Base-by-base conservation (phyloP, 2,113 vertebrate genomes). In the Barnardius zonarius region DNA sequence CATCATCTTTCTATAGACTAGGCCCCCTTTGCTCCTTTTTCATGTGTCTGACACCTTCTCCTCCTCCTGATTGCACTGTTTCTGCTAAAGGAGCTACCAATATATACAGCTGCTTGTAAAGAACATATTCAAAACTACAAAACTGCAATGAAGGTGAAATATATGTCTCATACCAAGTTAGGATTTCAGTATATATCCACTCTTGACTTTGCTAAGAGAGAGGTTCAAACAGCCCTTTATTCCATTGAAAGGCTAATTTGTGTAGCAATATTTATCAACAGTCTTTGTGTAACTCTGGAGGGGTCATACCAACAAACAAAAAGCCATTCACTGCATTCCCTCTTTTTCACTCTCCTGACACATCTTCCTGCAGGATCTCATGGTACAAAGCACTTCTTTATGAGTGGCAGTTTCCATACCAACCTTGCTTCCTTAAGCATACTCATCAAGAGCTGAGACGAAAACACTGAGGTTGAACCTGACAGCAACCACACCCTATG, bases 321-420 rank as follows among this genome's bases (percentile, higher is more conserved):
- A 63, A 37, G 11, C 39, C 17, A 16, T 67, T 62, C 78, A 80
- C 30, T 44, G 8, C 1, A 0, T 67, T 64, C 17, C 41, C 9
- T 39, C 70, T 75, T 61, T 80, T 87, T 55, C 28, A 49, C 23
- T 66, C 23, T 91, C 61, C 49, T 73, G 48, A n/a, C 35, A 20
- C 33, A 23, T 41, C 7, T 90, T 88, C 51, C 35, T 68, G 23
- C 55, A 55, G 28, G 24, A 75, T 86, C 69, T 86, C 68, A 62
- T 0, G 0, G 8, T n/a, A 68, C 22, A 30, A 87, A 85, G 19
- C 23, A 17, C 43, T 68, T 70, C 48, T 69, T 67, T 68, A 41
- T 66, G 57, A 95, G 27, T 30, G 70, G 63, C 63, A 90, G 35
- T 83, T 97, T 95, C 86, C 77, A 84, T 76, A 82, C 48, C 62